phyloP scores from a whole-genome alignment of 2,113 vertebrate species.

The Dryoscopus gambensis region DNA sequence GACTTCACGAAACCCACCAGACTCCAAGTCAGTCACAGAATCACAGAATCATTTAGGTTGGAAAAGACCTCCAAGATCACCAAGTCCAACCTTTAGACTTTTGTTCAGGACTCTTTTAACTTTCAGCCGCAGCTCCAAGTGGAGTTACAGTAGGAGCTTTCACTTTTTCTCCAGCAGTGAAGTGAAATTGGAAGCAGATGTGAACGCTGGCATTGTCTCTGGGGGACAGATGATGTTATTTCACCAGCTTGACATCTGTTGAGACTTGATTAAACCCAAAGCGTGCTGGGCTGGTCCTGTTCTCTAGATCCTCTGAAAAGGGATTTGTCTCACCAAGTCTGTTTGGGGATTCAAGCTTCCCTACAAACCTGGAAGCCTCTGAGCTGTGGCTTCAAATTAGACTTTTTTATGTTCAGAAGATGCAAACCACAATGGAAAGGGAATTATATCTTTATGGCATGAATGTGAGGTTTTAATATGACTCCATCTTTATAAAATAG shows the following conservation, averaged over 20 bases:
- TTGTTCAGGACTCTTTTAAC: neutral
- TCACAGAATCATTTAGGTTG: neutral
- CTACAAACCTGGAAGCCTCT: neutral
- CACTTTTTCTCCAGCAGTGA: slow-evolving; percentile 15
- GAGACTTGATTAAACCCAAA: slow-evolving; percentile 21
- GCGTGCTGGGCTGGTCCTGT: neutral
- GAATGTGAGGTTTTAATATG: neutral
- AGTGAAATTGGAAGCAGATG: slow-evolving; percentile 46
- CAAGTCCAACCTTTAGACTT: neutral
- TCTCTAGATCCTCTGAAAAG: neutral
- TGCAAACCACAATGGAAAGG: neutral
- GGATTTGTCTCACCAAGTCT: neutral
- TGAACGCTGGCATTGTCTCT: neutral
- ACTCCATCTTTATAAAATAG: neutral
- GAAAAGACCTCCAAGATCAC: neutral
- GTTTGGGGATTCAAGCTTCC: neutral
- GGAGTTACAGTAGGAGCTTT: slow-evolving; percentile 33
- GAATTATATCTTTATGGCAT: neutral
- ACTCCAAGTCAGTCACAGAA: neutral
- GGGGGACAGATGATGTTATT: slow-evolving; percentile 31
- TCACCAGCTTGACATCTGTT: slow-evolving; percentile 46
- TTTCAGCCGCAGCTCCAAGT: neutral
- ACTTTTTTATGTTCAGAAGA: neutral
- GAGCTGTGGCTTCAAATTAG: neutral
- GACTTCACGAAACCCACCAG: neutral